Percentiles rank a stretch among this genome's conserved stretches.
These are phyloP conservation scores for Heliocidaris erythrogramma DNA, from an alignment of 35 echinoderm and acorn worm species.

Conservation along the genomic window DNA sequence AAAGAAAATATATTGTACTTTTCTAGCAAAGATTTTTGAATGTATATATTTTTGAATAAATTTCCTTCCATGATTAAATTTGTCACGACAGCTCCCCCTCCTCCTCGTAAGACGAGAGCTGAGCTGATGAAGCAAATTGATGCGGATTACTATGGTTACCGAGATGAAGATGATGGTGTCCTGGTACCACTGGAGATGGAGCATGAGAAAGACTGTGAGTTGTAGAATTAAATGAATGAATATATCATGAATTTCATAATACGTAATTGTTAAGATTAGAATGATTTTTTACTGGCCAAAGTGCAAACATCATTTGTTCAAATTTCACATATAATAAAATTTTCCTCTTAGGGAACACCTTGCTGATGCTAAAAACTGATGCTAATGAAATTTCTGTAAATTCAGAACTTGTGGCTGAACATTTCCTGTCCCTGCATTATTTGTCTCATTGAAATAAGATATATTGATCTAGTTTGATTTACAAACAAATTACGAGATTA, in stretches of 20 bases:
- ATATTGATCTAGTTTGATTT: too few species aligned
- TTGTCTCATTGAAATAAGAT: too few species aligned
- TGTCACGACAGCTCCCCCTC: conserved; percentile 64
- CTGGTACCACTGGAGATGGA: conserved; percentile 95
- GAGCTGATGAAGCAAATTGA: conserved; percentile 98
- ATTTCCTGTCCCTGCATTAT: too few species aligned
- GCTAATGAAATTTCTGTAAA: too few species aligned
- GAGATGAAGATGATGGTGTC: conserved; percentile 99
- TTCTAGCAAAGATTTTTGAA: too few species aligned
- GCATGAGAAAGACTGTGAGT: conserved; percentile 97
- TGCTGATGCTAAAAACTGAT: too few species aligned
- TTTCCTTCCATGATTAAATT: neutral
- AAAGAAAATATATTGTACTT: too few species aligned
- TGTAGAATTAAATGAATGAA: neutral
- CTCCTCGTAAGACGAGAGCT: conserved; percentile 86
- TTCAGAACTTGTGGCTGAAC: too few species aligned
- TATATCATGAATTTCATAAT: neutral
- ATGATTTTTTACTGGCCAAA: neutral
- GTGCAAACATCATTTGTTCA: neutral
- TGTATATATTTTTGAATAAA: neutral
- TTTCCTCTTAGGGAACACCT: too few species aligned
- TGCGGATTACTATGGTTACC: conserved; percentile 99
- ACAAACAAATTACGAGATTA: too few species aligned
- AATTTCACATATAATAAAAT: neutral
- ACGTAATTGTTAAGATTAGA: neutral